phyloP scores from a whole-genome alignment of 2,888 invertebrate genomes.

The Aleiodes testaceus region DNA sequence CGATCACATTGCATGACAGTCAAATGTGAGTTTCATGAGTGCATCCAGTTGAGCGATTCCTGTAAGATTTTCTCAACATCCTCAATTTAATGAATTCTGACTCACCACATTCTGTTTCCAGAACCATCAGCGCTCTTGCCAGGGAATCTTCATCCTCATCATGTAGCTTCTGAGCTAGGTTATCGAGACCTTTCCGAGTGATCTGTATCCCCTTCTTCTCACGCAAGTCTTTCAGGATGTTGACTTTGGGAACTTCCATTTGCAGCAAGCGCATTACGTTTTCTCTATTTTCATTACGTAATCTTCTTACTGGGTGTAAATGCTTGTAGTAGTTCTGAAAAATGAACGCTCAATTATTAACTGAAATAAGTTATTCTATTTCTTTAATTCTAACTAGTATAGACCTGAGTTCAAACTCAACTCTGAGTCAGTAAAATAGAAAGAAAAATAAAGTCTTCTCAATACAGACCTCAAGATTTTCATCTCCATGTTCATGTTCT shows the following conservation, averaged over 20 bases:
- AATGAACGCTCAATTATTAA: not conserved
- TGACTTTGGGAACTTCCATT: not conserved
- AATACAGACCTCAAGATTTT: not conserved
- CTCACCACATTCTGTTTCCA: not conserved
- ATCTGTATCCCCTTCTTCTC: not conserved
- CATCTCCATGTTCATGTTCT: not conserved
- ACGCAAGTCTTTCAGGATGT: not conserved
- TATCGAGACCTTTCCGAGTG: not conserved
- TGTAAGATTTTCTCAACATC: not conserved
- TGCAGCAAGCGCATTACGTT: not conserved
- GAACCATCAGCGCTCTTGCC: not conserved
- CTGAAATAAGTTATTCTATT: too few species aligned
- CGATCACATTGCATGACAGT: too few species aligned
- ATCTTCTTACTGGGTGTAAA: not conserved
- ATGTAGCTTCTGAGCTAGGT: not conserved
- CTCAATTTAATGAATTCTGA: not conserved
- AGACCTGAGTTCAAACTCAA: too few species aligned
- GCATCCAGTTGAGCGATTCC: not conserved
- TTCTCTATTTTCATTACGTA: too few species aligned
- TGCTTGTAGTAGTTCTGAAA: not conserved
- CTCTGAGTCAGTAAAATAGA: too few species aligned
- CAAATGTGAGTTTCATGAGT: not conserved
- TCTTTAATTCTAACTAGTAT: too few species aligned
- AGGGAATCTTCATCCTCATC: not conserved
- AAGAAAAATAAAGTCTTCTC: too few species aligned